These are phyloP conservation scores for Limnodromus scolopaceus DNA, from an alignment of 2,797 vertebrate species.

Conservation along the genomic window DNA sequence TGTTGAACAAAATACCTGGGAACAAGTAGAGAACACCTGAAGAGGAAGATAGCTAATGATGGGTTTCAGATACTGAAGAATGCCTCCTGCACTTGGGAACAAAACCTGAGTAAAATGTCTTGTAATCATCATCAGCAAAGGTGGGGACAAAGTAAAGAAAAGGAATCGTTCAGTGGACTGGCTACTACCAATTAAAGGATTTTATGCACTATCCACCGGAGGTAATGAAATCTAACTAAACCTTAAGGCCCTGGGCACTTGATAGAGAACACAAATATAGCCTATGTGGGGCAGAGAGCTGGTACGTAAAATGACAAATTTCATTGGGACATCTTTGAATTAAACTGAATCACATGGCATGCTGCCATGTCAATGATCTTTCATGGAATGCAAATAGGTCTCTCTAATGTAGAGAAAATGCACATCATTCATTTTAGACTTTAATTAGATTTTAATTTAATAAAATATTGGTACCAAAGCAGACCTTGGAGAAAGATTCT, in stretches of 20 bases:
- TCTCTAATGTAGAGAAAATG: constrained; percentile 45
- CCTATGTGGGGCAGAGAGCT: neutral
- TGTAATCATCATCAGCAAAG: constrained; percentile 10
- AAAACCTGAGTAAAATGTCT: constrained; percentile 16
- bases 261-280: neutral
- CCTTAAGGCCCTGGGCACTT: constrained; percentile 26
- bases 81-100: constrained; percentile 7
- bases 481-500: constrained; percentile 60
- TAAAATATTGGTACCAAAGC: constrained; percentile 56
- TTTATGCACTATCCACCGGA: constrained; percentile 31
- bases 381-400: constrained; percentile 54
- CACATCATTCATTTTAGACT: constrained; percentile 57
- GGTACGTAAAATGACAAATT: neutral
- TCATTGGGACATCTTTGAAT: neutral
- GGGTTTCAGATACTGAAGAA: constrained; percentile 50
- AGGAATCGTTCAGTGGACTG: constrained; percentile 30
- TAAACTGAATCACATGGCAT: constrained; percentile 35
- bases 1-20: constrained; percentile 46
- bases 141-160: neutral
- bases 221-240: constrained; percentile 58
- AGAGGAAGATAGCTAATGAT: constrained; percentile 24
- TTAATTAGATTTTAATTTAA: constrained; percentile 75
- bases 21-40: constrained; percentile 43
- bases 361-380: constrained; percentile 30
- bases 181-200: constrained; percentile 18